phyloP scores from a whole-genome alignment of 2,797 vertebrate genomes.

The Crenichthys baileyi region DNA sequence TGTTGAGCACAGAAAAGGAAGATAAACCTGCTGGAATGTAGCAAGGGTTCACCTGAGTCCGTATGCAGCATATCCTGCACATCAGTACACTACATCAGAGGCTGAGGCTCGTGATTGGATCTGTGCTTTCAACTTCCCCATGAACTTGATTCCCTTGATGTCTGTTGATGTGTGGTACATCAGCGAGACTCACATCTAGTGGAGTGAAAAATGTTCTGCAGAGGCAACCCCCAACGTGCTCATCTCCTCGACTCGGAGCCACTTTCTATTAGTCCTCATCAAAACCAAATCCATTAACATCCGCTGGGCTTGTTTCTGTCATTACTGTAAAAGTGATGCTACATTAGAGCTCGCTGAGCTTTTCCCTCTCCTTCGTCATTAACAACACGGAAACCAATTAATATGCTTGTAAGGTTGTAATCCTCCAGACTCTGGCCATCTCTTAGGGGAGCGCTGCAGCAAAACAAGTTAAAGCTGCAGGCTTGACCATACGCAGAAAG shows the following conservation, averaged over 20 bases:
- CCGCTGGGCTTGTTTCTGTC: constrained; percentile 45
- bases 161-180: constrained; percentile 30
- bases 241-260: constrained; percentile 19
- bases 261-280: constrained; percentile 47
- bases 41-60: not conserved
- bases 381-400: constrained; percentile 48
- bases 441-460: constrained; percentile 31
- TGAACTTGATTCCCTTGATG: constrained; percentile 43
- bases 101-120: constrained; percentile 21
- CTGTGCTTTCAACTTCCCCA: constrained; percentile 22
- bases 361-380: constrained; percentile 45
- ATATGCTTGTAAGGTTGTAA: constrained; percentile 57
- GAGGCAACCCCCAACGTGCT: constrained; percentile 3
- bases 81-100: constrained; percentile 31
- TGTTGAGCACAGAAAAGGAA: constrained; percentile 12
- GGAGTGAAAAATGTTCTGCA: constrained; percentile 8
- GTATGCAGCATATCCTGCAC: not conserved
- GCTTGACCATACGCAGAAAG: constrained; percentile 22
- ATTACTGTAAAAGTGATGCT: constrained; percentile 60
- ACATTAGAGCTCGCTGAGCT: constrained; percentile 53
- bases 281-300: constrained; percentile 33
- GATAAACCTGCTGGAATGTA: not conserved
- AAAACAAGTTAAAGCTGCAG: constrained; percentile 60
- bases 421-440: constrained; percentile 32
- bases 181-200: constrained; percentile 16